Evolutionary conservation across 2,113 vertebrate species (phyloP).

Genomic region (Pseudorectes ferrugineus): DNA sequence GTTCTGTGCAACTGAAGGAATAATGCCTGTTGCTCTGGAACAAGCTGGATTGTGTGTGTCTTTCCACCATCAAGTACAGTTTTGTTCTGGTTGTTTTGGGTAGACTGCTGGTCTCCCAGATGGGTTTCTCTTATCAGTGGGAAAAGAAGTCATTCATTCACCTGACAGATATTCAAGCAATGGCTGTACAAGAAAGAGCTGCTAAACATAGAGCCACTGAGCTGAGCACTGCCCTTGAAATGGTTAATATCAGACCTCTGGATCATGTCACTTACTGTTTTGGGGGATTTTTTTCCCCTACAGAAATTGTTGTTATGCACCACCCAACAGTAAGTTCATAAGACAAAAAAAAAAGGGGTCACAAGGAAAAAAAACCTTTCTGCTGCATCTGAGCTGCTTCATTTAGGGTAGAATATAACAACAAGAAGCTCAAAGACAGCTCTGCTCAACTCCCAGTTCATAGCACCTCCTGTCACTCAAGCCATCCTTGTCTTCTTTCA

Average conservation of each 20-base stretch:
- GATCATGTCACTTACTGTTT: neutral
- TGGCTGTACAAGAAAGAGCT: neutral
- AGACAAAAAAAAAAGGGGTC: neutral
- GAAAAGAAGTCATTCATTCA: neutral
- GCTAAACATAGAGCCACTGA: neutral
- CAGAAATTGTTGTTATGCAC: neutral
- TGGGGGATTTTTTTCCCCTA: neutral
- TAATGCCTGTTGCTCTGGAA: neutral
- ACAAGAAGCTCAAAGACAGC: neutral
- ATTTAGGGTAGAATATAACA: neutral
- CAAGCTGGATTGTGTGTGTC: neutral
- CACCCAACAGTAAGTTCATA: neutral
- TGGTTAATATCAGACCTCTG: slow-evolving; percentile 16
- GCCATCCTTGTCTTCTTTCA: neutral
- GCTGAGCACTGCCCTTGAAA: neutral
- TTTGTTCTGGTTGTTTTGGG: neutral
- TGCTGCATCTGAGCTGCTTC: neutral
- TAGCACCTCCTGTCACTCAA: neutral
- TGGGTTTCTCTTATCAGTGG: neutral
- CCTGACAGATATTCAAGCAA: neutral
- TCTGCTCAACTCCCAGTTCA: neutral
- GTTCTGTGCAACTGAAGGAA: neutral
- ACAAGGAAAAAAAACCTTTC: neutral
- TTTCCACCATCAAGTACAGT: neutral
- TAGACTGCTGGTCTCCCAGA: neutral